Percentiles rank a stretch among this genome's conserved stretches.
Evolutionary conservation across 2,797 vertebrate species (phyloP).

Genomic region (Rhinogobio ventralis): DNA sequence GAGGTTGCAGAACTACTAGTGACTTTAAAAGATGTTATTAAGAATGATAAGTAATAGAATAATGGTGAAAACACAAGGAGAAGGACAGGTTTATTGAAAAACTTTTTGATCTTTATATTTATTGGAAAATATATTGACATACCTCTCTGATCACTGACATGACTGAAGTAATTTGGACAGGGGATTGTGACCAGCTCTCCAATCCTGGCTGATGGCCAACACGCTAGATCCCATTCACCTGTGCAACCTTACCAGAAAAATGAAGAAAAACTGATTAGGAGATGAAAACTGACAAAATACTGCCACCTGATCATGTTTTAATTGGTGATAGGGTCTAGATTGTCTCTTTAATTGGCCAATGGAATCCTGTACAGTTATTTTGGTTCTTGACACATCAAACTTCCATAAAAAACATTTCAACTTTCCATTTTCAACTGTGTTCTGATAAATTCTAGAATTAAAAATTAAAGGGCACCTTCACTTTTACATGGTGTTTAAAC

Average conservation of each 20-base stretch:
- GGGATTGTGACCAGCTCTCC: conserved; percentile 85
- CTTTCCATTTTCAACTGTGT: not conserved
- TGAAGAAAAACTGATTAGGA: conserved; percentile 8
- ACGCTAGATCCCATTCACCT: conserved; percentile 88
- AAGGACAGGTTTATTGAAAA: not conserved
- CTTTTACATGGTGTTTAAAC: no score
- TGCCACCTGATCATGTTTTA: not conserved
- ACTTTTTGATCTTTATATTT: conserved; percentile 5
- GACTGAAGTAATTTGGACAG: conserved; percentile 85
- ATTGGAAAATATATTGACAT: conserved; percentile 46
- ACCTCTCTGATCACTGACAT: conserved; percentile 82
- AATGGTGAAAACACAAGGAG: not conserved
- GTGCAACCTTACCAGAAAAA: conserved; percentile 79
- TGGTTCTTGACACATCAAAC: not conserved
- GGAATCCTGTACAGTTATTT: not conserved
- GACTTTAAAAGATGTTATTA: not conserved
- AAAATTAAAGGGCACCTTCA: no score
- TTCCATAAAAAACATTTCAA: no score
- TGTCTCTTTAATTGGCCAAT: not conserved
- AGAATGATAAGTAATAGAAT: not conserved
- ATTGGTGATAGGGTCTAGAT: not conserved
- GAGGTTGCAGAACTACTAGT: not conserved
- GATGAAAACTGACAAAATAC: not conserved
- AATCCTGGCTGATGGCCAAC: conserved; percentile 86
- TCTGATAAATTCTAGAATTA: not conserved